These are phyloP conservation scores for Pithys albifrons DNA, from an alignment of 2,113 vertebrate genomes.

Conservation along the genomic window DNA sequence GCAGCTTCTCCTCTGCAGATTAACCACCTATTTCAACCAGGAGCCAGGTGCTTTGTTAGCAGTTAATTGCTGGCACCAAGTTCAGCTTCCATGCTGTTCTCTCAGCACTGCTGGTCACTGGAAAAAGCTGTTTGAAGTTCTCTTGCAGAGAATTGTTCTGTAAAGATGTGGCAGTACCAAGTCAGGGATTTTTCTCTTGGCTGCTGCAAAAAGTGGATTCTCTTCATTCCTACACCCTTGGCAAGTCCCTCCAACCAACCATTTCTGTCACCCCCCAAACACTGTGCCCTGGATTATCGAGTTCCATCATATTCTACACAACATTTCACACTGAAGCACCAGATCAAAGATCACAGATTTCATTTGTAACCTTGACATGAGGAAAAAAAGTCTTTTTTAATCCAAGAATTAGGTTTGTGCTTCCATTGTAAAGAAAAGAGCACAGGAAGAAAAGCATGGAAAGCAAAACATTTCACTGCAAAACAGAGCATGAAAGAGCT, in stretches of 20 bases:
- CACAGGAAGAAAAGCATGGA: not conserved
- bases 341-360: not conserved
- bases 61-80: constrained; percentile 32
- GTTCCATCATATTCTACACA: not conserved
- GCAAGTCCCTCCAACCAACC: not conserved
- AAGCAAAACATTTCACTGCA: not conserved
- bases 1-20: not conserved
- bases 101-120: not conserved
- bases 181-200: not conserved
- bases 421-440: not conserved
- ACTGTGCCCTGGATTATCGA: not conserved
- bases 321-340: not conserved
- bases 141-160: not conserved
- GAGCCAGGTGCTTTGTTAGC: constrained; percentile 20
- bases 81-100: not conserved
- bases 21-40: not conserved
- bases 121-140: constrained; percentile 13
- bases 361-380: not conserved
- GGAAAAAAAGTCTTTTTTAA: not conserved
- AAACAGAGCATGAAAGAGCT: not conserved
- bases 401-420: not conserved
- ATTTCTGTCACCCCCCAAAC: not conserved
- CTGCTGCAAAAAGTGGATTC: not conserved
- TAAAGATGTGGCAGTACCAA: not conserved
- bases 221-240: not conserved